Base-by-base conservation (phyloP, 37 sponge, comb jelly and placozoan genomes). In the Mnemiopsis leidyi region DNA sequence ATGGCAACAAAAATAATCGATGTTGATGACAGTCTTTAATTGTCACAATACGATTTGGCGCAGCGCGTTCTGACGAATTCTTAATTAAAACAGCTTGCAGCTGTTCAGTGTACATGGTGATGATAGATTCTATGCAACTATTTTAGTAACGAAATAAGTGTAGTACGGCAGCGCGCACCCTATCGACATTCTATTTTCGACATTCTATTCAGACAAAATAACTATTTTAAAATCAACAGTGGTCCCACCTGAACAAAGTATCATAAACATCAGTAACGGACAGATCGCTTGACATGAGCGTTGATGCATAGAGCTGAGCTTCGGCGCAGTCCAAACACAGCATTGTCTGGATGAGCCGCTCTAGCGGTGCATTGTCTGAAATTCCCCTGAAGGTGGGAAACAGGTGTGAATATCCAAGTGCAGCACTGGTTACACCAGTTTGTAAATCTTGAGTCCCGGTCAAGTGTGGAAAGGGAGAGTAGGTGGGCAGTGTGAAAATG, bases 191-290 rank as follows among this genome's bases (percentile, higher is more conserved):
- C n/a, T n/a, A n/a, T n/a, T n/a, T n/a, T n/a, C n/a, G n/a, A n/a
- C n/a, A n/a, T n/a, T n/a, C n/a, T n/a, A n/a, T n/a, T n/a, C n/a
- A n/a, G n/a, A n/a, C n/a, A n/a, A n/a, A n/a, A n/a, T n/a, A n/a
- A n/a, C n/a, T n/a, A n/a, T n/a, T n/a, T n/a, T n/a, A n/a, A n/a
- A n/a, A n/a, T n/a, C n/a, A n/a, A n/a, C n/a, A n/a, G n/a, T n/a
- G n/a, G n/a, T n/a, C n/a, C n/a, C 61, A 77, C 79, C 79, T 77
- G 79, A 77, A 77, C 1, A 77, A 32, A 31, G 79, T 77, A 32
- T 77, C 79, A 36, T 77, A 77, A 16, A 77, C 79, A 77, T 77
- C 79, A 1, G 79, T 77, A 21, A 77, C 32, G 33, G 79, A 31
- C 20, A 77, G 26, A 16, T 77, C 79, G 20, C 79, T 32, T 1